Base-by-base conservation (phyloP, 2,888 invertebrate species). In the Azorinus chamasolen region DNA sequence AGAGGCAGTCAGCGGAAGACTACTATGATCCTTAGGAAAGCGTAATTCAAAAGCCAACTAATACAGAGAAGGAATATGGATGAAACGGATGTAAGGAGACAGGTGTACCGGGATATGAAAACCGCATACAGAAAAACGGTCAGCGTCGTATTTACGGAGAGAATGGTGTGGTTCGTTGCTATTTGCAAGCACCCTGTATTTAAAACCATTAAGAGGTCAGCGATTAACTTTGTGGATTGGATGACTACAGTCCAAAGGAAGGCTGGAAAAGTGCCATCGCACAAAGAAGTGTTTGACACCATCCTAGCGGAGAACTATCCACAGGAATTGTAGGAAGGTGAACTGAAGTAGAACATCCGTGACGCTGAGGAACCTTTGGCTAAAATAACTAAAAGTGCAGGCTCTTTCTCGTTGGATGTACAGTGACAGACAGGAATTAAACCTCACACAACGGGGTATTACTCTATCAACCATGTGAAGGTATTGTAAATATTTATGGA, bases 211-310 rank as follows among this genome's bases (percentile, higher is more conserved):
- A 20, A 20, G 18, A 62, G 37, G 25, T 37, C 50, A n/a, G 50
- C 61, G 16, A 45, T 24, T 18, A n/a, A 43, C 18, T 37, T 62
- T 10, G 50, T 25, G n/a, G 37, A 25, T 18, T 39, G n/a, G 61
- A 46, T 25, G 61, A 62, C 50, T 62, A 62, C 27, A 27, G 46
- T 16, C 22, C 25, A n/a, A 3, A 48, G 8, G 58, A 43, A 45
- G 58, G 22, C 6, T 58, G 58, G 58, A 41, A 58, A 25, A 32
- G 18, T 27, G 59, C 59, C 20, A n/a, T 59, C 46, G 27, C 14
- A 14, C 14, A 24, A n/a, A 45, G 46, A 10, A 59, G 32, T 39
- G 24, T 27, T 62, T 37, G 22, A 62, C 25, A 62, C 45, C 16
- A 45, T 50, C 25, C 22, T 50, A 14, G 46, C 48, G 10, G 46